Conservation (phyloP, 2,888 invertebrate species). For the Drosophila borealis region DNA sequence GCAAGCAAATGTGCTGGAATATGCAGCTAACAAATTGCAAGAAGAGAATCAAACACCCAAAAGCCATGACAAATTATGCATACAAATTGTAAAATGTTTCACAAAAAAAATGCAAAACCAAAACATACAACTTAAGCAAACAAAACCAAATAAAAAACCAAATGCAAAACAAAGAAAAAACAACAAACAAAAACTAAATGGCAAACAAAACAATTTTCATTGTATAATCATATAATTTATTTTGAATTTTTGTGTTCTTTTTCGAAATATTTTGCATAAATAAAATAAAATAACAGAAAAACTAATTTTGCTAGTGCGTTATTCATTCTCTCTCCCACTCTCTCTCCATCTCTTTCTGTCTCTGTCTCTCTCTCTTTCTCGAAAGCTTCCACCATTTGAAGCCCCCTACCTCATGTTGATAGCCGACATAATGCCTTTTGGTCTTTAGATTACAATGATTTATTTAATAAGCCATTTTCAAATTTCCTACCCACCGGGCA, state of each 20-base stretch:
- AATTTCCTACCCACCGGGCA: constrained; percentile 24
- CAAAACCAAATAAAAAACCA: constrained; percentile 43
- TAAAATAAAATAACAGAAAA: constrained; percentile 82
- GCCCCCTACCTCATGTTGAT: not conserved
- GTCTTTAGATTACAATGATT: constrained; percentile 51
- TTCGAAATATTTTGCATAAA: constrained; percentile 84
- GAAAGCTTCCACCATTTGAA: not conserved
- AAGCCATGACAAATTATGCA: constrained; percentile 47
- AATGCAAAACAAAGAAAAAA: constrained; percentile 40
- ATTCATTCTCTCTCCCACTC: not conserved
- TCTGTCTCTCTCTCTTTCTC: not conserved
- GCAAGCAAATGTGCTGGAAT: not conserved
- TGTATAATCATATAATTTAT: constrained; percentile 79
- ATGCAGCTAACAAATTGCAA: constrained; percentile 3
- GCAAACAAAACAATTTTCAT: constrained; percentile 73
- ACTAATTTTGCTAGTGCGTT: constrained; percentile 40
- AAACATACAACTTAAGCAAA: constrained; percentile 67
- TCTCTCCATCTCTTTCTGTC: not conserved
- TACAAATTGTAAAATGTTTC: constrained; percentile 81
- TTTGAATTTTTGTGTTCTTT: constrained; percentile 81
- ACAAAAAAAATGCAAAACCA: constrained; percentile 54
- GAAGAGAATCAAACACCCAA: constrained; percentile 25
- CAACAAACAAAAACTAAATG: constrained; percentile 51
- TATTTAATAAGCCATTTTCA: constrained; percentile 35
- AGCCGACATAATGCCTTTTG: not conserved